Base-by-base conservation (phyloP, 2,888 invertebrate genomes). In the Aplocera efformata region DNA sequence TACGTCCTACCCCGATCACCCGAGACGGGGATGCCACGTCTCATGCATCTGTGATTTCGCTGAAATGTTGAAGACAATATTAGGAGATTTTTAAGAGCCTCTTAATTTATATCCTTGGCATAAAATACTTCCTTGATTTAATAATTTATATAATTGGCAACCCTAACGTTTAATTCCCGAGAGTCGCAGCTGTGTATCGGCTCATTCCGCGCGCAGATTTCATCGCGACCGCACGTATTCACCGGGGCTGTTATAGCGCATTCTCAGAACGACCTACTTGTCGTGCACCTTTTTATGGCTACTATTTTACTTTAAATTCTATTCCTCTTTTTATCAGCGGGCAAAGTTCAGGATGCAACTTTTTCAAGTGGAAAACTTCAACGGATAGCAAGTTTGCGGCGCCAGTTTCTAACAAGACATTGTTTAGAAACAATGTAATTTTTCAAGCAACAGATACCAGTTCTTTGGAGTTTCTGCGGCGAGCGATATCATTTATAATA, bases 181-280 rank as follows among this genome's bases (percentile, higher is more conserved):
- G 33, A 34, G 39, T 25, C 29, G 25, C 29, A 38, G 31, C 32
- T 8, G 17, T 21, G 24, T 24, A 38, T 32, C 32, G 25, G 37
- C 38, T 50, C 58, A 65, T 57, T 64, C 48, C 33, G 24, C 10
- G 42, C 41, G 25, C 40, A 51, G 53, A 53, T 56, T 58, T 58
- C 56, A 58, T 56, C 49, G 42, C 22, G 36, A 32, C 27, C 45
- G 45, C 56, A 51, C 52, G 56, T 48, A 47, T 56, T 53, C 51
- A 56, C 53, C 46, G 36, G 10, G 43, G 51, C 56, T 58, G 51
- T 42, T 30, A 44, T 40, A 23, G 39, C 46, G 22, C 41, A 17
- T 17, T 29, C 27, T 42, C 10, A 40, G 21, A 23, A 47, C 30
- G 30, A 40, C 39, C 36, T 29, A 40, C 34, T 46, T 42, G 11